Conservation (phyloP, 2,888 invertebrate genomes). For the Phymatocera aterrima region DNA sequence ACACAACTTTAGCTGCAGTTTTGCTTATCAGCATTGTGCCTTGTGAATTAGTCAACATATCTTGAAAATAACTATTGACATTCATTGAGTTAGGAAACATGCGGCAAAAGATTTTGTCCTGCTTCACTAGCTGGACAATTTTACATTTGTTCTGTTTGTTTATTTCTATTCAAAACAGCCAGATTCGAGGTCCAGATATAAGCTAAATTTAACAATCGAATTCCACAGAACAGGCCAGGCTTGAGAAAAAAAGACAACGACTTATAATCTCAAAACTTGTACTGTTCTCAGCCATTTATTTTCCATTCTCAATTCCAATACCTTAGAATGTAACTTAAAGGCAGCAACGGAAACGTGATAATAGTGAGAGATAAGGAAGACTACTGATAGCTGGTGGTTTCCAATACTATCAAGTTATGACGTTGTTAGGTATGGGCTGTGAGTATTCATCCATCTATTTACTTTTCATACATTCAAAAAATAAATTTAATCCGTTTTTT, state of each 20-base stretch:
- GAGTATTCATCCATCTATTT: conserved; percentile 7
- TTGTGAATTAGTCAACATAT: neutral
- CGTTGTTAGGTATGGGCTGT: neutral
- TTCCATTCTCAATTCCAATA: conserved; percentile 1
- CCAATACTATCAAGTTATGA: neutral
- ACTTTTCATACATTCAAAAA: neutral
- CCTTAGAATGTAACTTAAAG: neutral
- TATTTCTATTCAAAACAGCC: neutral
- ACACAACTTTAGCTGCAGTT: neutral
- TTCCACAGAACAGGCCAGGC: neutral
- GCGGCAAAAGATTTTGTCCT: neutral
- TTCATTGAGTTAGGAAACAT: neutral
- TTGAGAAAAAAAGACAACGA: neutral
- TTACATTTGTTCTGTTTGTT: conserved; percentile 15
- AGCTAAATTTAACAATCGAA: conserved; percentile 2
- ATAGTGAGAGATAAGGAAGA: conserved; percentile 14
- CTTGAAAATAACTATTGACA: conserved; percentile 2
- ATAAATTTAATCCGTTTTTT: conserved; percentile 1
- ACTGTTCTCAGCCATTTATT: neutral
- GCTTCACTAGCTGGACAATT: neutral
- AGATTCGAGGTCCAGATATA: conserved; percentile 2
- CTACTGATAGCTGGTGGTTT: conserved; percentile 24
- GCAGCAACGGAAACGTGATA: conserved; percentile 19
- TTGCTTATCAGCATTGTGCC: neutral
- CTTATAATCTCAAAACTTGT: neutral